Evolutionary conservation across 2,888 invertebrate genomes (phyloP).

Genomic region (Frankliniella intonsa): DNA sequence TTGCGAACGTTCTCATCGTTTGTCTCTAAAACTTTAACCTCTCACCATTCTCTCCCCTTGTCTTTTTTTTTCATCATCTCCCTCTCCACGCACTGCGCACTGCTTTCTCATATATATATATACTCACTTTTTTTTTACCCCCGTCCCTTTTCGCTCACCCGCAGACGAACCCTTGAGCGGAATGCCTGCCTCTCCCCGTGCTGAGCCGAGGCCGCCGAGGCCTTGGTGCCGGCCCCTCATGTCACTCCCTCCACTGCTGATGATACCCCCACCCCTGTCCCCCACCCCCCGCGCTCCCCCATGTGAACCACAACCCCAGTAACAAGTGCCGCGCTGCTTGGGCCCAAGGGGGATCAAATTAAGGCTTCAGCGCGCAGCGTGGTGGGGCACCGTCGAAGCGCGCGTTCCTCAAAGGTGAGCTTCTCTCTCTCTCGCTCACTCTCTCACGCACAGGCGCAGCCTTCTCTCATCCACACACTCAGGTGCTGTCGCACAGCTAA

Average conservation of each 20-base stretch:
- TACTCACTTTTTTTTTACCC: neutral
- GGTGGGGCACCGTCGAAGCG: neutral
- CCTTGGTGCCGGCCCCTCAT: neutral
- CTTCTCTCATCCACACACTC: no score
- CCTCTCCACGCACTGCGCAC: neutral
- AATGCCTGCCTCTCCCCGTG: neutral
- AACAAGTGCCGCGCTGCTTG: neutral
- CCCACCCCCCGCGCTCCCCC: neutral
- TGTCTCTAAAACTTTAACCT: neutral
- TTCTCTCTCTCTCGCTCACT: neutral
- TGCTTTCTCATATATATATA: no score
- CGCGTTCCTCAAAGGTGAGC: neutral
- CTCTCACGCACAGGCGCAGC: no score
- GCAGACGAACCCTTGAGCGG: neutral
- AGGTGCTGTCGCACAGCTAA: neutral
- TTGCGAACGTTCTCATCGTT: neutral
- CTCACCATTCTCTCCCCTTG: no score
- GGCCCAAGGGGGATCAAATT: slow-evolving; percentile 16
- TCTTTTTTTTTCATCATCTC: neutral
- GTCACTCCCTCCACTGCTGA: neutral
- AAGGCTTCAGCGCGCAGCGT: neutral
- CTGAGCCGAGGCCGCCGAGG: neutral
- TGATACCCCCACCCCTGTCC: neutral
- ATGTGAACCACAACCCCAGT: slow-evolving; percentile 5
- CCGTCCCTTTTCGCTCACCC: neutral